Evolutionary conservation across 2,797 vertebrate species (phyloP), one percentile per base, ranked within the genome.

Genomic region (Thamnophis elegans): DNA sequence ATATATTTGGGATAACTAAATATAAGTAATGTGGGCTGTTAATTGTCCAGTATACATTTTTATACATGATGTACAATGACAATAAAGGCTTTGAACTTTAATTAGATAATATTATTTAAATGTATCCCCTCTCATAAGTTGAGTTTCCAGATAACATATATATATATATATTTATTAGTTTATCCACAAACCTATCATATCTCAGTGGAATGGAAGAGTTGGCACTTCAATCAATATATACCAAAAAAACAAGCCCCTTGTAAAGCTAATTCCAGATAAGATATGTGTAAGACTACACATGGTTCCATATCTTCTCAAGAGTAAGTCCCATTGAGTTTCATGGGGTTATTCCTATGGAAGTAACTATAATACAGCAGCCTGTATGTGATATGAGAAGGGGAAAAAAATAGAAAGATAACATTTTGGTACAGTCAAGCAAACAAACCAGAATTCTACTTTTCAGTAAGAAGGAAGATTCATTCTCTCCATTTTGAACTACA

Each of bases 401-500:
- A 47, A 60, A 85, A 32, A 68, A 32, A 6, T 7, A 32, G 26
- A 62, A 62, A 62, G 3, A 68, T 18, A 20, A 18, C 10, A 56
- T 26, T 58, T 87, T 92, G 0, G 26, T 36, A 78, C 20, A 47
- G 20, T 93, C 32, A 85, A 56, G 53, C 95, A 54, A 3, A 0
- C 6, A 2, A 0, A 1, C 47, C 10, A n/a, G 11, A 53, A 11
- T 92, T 85, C 36, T 88, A 16, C 73, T 59, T 88, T 85, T 56
- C 51, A 54, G 22, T 55, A 36, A 10, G 10, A 90, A 0, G 0
- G 28, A 89, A 56, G 12, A 59, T 25, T 26, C 59, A 60, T 88
- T 53, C 2, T 2, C 0, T 26, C 89, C 56, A 65, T 91, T 94
- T 93, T 62, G 94, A 96, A 94, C 87, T 65, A 54, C 86, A 47